Evolutionary conservation across 1,140 invertebrate species (phyloP).

Genomic region (Atta colombica): DNA sequence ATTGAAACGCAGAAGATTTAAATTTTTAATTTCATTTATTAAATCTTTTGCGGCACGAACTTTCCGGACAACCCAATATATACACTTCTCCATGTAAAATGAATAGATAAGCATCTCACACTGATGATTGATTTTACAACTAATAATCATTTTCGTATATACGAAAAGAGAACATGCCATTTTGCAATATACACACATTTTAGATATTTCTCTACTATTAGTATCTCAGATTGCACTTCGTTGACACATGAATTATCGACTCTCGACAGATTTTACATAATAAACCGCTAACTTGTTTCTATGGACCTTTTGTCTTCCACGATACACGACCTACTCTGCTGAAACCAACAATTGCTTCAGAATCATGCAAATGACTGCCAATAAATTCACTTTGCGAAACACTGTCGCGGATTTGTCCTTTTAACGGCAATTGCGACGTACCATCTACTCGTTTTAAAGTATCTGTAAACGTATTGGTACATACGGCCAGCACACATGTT

Average conservation of each 20-base stretch:
- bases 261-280: slow-evolving; percentile 45
- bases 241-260: slow-evolving; percentile 31
- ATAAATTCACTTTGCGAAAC: slow-evolving; percentile 74
- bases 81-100: not conserved
- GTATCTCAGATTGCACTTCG: slow-evolving; percentile 5
- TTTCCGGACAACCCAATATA: too few relatives aligned
- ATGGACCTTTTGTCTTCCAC: not conserved
- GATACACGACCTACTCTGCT: not conserved
- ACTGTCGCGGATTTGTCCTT: slow-evolving; percentile 31
- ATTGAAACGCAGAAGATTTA: too few relatives aligned
- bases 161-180: not conserved
- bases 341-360: slow-evolving; percentile 47
- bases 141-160: slow-evolving; percentile 8
- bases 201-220: slow-evolving; percentile 25
- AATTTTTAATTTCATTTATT: too few relatives aligned
- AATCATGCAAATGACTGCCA: slow-evolving; percentile 56
- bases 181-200: slow-evolving; percentile 3
- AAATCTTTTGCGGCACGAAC: too few relatives aligned
- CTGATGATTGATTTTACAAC: not conserved
- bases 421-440: slow-evolving; percentile 44
- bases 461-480: slow-evolving; percentile 15
- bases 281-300: slow-evolving; percentile 11
- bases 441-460: slow-evolving; percentile 18
- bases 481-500: not conserved
- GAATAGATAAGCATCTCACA: not conserved